Conservation (phyloP, 1,140 invertebrate species). For the Megalopta genalis region DNA sequence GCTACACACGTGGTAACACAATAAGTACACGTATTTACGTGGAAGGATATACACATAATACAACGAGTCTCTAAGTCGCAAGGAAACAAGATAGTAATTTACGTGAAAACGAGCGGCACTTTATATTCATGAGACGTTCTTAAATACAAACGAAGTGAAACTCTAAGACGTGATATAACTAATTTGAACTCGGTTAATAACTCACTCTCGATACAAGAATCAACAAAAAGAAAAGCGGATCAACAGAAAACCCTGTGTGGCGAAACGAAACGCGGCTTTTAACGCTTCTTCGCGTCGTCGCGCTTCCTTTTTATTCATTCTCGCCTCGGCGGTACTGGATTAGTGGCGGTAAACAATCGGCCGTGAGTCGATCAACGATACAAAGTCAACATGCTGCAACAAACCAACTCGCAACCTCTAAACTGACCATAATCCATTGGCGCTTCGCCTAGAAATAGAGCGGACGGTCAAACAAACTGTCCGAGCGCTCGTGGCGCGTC, state of each 20-base stretch:
- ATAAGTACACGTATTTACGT: neutral
- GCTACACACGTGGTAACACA: slow-evolving; percentile 15
- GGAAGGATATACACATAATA: slow-evolving; percentile 1
- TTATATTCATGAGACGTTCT: slow-evolving; percentile 22
- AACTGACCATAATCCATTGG: slow-evolving; percentile 78
- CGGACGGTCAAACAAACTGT: slow-evolving; percentile 66
- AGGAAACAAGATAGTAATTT: slow-evolving; percentile 22
- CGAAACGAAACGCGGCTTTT: slow-evolving; percentile 15
- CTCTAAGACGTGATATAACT: slow-evolving; percentile 18
- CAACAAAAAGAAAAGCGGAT: slow-evolving; percentile 4
- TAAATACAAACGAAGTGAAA: slow-evolving; percentile 27
- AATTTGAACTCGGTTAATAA: slow-evolving; percentile 30
- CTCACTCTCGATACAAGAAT: slow-evolving; percentile 7
- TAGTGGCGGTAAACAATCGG: slow-evolving; percentile 56
- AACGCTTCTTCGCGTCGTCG: neutral
- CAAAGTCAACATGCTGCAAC: slow-evolving; percentile 72
- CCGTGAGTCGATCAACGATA: slow-evolving; percentile 58
- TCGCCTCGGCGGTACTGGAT: slow-evolving; percentile 29
- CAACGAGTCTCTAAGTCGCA: slow-evolving; percentile 26
- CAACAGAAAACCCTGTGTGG: slow-evolving; percentile 9
- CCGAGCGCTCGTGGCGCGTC: slow-evolving; percentile 34
- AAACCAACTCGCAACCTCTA: slow-evolving; percentile 71
- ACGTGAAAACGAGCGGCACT: slow-evolving; percentile 23
- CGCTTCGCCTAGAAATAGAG: slow-evolving; percentile 76
- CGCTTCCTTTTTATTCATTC: no score